phyloP scores from a whole-genome alignment of 2,113 vertebrate species.

The Octodon degus region DNA sequence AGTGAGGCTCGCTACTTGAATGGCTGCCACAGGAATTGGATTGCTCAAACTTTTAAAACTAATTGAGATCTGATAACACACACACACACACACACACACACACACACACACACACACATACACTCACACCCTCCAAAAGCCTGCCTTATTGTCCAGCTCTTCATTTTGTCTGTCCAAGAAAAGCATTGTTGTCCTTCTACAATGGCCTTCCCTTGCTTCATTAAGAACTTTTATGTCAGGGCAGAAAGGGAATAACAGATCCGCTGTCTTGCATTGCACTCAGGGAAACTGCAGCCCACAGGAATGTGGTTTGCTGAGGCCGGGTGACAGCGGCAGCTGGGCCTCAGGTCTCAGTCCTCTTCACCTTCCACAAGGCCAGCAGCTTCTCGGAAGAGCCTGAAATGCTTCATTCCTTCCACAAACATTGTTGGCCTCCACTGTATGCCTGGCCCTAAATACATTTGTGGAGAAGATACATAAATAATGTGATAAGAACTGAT shows the following conservation, averaged over 20 bases:
- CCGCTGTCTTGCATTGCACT: background rate
- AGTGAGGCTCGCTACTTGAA: slow-evolving; percentile 73
- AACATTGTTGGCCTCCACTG: background rate
- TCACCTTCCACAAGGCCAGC: background rate
- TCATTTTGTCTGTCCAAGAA: slow-evolving; percentile 35
- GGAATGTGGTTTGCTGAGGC: background rate
- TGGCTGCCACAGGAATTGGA: slow-evolving; percentile 74
- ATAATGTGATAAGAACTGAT: background rate
- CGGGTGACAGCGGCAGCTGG: accelerated
- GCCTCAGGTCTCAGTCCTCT: background rate
- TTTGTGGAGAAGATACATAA: background rate
- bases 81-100: background rate
- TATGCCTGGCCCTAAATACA: background rate
- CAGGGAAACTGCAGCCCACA: background rate
- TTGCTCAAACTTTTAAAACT: slow-evolving; percentile 74
- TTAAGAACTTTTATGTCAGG: background rate
- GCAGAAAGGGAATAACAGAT: background rate
- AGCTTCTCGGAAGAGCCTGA: background rate
- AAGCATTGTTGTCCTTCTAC: accelerated
- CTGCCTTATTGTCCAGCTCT: background rate
- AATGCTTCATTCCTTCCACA: background rate
- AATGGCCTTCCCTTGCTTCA: slow-evolving; percentile 17
- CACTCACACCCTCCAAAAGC: background rate
- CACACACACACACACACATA: background rate
- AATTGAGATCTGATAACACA: slow-evolving; percentile 69